Evolutionary conservation across 2,888 invertebrate species (phyloP).

Genomic region (Eupithecia pulchellata): DNA sequence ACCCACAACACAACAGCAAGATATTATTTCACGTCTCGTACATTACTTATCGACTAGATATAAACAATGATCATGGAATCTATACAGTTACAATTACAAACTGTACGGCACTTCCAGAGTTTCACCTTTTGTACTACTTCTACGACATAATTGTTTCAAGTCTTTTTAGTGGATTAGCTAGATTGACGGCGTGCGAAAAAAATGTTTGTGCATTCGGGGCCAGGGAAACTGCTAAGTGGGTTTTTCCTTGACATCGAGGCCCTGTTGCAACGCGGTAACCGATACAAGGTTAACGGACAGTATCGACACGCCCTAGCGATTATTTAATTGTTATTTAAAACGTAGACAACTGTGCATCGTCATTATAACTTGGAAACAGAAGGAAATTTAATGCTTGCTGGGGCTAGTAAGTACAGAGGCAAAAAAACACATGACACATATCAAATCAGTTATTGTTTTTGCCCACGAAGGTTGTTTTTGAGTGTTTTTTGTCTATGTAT

Average conservation of each 20-base stretch:
- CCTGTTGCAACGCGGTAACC: slow-evolving; percentile 81
- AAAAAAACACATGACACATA: not conserved
- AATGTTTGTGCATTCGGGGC: slow-evolving; percentile 69
- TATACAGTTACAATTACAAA: slow-evolving; percentile 21
- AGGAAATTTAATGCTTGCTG: slow-evolving; percentile 45
- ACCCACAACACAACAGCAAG: slow-evolving; percentile 60
- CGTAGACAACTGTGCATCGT: slow-evolving; percentile 68
- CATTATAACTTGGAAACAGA: slow-evolving; percentile 54
- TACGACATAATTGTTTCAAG: slow-evolving; percentile 25
- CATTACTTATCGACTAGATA: slow-evolving; percentile 53
- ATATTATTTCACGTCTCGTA: slow-evolving; percentile 63
- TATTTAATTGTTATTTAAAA: slow-evolving; percentile 83
- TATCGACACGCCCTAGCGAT: slow-evolving; percentile 82
- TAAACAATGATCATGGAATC: slow-evolving; percentile 2
- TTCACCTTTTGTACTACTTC: slow-evolving; percentile 36
- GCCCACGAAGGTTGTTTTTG: not conserved
- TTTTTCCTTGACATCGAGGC: slow-evolving; percentile 83
- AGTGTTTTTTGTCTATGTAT: not conserved
- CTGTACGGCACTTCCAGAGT: slow-evolving; percentile 30
- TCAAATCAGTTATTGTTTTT: not conserved
- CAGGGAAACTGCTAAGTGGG: slow-evolving; percentile 83
- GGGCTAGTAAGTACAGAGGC: not conserved
- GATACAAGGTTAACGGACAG: slow-evolving; percentile 75
- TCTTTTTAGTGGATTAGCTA: slow-evolving; percentile 44
- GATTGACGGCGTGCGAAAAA: slow-evolving; percentile 57